Base-by-base conservation (phyloP, 2,113 vertebrate species). In the Takifugu flavidus region DNA sequence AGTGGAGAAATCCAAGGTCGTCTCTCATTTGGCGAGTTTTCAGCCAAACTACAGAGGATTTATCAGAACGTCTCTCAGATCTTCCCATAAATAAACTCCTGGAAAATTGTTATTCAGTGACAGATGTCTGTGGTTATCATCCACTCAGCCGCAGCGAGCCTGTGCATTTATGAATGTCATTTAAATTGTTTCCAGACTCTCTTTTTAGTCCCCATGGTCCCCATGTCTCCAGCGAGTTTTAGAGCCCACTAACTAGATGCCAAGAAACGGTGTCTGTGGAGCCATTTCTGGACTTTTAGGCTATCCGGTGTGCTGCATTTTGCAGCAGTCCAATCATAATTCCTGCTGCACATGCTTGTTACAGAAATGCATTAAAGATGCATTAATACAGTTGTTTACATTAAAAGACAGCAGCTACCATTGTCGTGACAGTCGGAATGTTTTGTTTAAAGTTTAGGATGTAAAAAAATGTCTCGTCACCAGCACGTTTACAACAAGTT, bases 161-260 rank as follows among this genome's bases (percentile, higher is more conserved):
- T 60, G 44, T 77, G 60, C 53, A 52, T 79, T 68, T 61, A 56
- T 74, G 60, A 75, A 77, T 62, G 31, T 47, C 26, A 70, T 78
- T 76, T 69, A 53, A 28, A 64, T 67, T 55, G 12, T 65, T 28
- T 62, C 65, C 47, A 62, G 12, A 45, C 25, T 49, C 13, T 43
- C n/a, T 57, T 6, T 57, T 6, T 27, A 46, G 31, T 42, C 13
- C 7, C 53, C 42, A 20, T 25, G 39, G 27, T 39, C 50, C 31
- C 42, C 15, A 13, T 29, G 11, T 44, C 43, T 64, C 61, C 25
- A 5, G 29, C 47, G 58, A 46, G 26, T 49, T 65, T 54, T 49
- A 39, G 6, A 39, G 34, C 11, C 34, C 34, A 39, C 34, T 1
- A 39, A 39, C 34, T 8, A 3, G 7, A 11, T 2, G 34, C 8